Evolutionary conservation across 2,888 invertebrate genomes (phyloP).

Genomic region (Drosophila testacea): DNA sequence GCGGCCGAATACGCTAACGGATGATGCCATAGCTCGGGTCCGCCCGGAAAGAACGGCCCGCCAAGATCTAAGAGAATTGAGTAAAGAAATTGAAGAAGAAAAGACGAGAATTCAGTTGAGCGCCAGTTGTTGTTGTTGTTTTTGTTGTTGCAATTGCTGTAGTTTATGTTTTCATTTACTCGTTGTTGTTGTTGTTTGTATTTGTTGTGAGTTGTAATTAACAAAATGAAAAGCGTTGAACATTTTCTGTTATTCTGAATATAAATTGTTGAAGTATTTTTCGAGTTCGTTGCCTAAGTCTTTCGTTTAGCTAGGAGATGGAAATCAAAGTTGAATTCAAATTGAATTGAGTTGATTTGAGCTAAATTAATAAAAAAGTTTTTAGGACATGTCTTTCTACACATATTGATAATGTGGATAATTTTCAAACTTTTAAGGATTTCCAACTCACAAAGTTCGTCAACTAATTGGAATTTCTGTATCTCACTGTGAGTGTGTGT

Average conservation of each 20-base stretch:
- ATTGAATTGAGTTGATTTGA: neutral
- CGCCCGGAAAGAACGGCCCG: slow-evolving; percentile 97
- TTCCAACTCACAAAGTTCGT: slow-evolving; percentile 14
- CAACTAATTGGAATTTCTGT: slow-evolving; percentile 4
- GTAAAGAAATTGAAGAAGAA: slow-evolving; percentile 35
- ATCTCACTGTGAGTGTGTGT: slow-evolving; percentile 35
- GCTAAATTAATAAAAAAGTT: neutral
- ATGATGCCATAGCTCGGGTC: slow-evolving; percentile 97
- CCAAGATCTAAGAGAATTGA: slow-evolving; percentile 91
- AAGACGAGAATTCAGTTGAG: slow-evolving; percentile 40
- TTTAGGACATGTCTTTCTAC: too few species aligned
- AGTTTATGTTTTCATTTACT: slow-evolving; percentile 2
- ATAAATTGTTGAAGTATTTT: neutral
- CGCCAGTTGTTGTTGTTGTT: slow-evolving; percentile 17
- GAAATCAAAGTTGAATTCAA: neutral
- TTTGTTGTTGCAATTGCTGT: slow-evolving; percentile 3
- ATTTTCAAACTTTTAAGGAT: neutral
- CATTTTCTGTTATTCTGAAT: neutral
- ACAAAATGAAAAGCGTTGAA: slow-evolving; percentile 28
- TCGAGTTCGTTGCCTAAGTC: slow-evolving; percentile 75
- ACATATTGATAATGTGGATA: neutral
- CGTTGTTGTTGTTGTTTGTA: slow-evolving; percentile 10
- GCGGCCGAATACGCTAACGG: slow-evolving; percentile 92
- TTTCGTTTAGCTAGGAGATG: slow-evolving; percentile 50
- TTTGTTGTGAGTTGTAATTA: slow-evolving; percentile 13